A percentile compares a stretch with the other conserved stretches of the same genome.
Conservation (phyloP, 2,797 vertebrate genomes). For the Psittacula echo region DNA sequence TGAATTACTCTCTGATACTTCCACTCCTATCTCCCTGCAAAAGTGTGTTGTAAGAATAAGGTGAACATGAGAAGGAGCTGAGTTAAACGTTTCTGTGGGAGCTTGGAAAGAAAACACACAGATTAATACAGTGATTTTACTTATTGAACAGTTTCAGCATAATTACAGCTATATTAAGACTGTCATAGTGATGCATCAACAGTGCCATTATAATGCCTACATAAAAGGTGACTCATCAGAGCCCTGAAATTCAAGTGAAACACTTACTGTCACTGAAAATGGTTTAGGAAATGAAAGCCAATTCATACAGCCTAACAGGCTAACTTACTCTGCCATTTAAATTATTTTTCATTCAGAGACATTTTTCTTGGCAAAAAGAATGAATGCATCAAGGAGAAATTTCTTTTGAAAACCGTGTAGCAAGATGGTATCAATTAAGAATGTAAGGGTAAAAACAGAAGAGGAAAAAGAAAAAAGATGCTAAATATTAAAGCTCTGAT, state of each 20-base stretch:
- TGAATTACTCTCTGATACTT: neutral
- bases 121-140: constrained; percentile 60
- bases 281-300: constrained; percentile 48
- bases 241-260: constrained; percentile 46
- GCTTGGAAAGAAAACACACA: constrained; percentile 36
- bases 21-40: neutral
- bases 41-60: neutral
- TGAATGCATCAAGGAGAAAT: neutral
- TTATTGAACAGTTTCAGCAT: constrained; percentile 49
- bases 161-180: constrained; percentile 62
- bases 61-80: neutral
- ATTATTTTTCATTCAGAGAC: constrained; percentile 49
- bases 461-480: neutral
- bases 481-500: neutral
- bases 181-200: constrained; percentile 66
- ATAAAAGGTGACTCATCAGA: constrained; percentile 59
- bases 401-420: neutral
- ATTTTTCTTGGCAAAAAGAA: constrained; percentile 13
- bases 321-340: constrained; percentile 43
- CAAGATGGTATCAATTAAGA: neutral
- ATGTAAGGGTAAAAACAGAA: neutral
- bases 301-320: constrained; percentile 45
- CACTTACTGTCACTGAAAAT: constrained; percentile 58
- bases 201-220: constrained; percentile 58
- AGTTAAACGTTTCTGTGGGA: constrained; percentile 26